A percentile compares a stretch with the other conserved stretches of the same genome.
phyloP scores from a whole-genome alignment of 2,888 invertebrate species.

The Polylopha cassiicola region DNA sequence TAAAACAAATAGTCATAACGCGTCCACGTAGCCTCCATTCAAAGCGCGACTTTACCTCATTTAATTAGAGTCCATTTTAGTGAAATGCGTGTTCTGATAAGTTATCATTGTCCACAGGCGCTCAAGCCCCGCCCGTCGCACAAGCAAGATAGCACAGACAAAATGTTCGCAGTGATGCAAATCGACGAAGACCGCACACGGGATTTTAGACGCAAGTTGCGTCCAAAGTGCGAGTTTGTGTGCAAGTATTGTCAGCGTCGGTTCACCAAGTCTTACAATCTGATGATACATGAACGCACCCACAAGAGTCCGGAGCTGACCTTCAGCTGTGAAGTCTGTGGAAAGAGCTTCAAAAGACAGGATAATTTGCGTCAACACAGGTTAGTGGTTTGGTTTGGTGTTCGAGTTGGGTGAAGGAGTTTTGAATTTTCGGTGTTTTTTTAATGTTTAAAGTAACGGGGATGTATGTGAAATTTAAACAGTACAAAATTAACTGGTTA shows the following conservation, averaged over 20 bases:
- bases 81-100: slow-evolving; percentile 46
- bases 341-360: slow-evolving; percentile 98
- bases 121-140: slow-evolving; percentile 71
- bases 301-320: slow-evolving; percentile 98
- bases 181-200: slow-evolving; percentile 91
- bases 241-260: slow-evolving; percentile 98
- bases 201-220: slow-evolving; percentile 91
- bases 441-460: slow-evolving; percentile 1
- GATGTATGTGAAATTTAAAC: too few relatives aligned
- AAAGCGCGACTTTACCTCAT: background rate
- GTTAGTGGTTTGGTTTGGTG: slow-evolving; percentile 68
- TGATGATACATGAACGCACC: slow-evolving; percentile 98
- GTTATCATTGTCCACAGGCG: slow-evolving; percentile 63
- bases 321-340: slow-evolving; percentile 98
- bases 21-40: background rate
- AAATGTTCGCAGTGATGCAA: slow-evolving; percentile 94
- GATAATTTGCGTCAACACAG: slow-evolving; percentile 97
- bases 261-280: slow-evolving; percentile 98
- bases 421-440: slow-evolving; percentile 1
- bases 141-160: slow-evolving; percentile 75
- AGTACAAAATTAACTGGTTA: too few relatives aligned
- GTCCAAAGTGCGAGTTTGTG: slow-evolving; percentile 97
- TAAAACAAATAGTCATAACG: slow-evolving; percentile 10
- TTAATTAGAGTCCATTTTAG: slow-evolving; percentile 27
- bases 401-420: slow-evolving; percentile 6